Base-by-base conservation (phyloP, 2,888 invertebrate genomes). In the Sarcophaga carnaria region DNA sequence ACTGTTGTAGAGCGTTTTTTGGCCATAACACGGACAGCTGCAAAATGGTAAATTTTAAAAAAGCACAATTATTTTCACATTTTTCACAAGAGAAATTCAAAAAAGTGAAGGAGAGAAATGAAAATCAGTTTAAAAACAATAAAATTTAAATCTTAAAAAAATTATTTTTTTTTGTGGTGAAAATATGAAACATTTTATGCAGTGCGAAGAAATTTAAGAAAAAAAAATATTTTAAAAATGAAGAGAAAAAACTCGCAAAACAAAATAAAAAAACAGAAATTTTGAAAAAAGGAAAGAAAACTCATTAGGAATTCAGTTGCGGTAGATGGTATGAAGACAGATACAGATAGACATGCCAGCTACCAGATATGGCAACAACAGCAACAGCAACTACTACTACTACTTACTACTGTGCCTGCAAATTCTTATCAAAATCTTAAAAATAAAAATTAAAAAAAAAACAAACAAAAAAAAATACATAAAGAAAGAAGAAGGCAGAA, bases 241-340 rank as follows among this genome's bases (percentile, higher is more conserved):
- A n/a, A n/a, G 54, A 71, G 47, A 70, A 75, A 69, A 77, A 63
- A 60, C n/a, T 11, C 22, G 49, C 12, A 69, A 70, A 64, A 47
- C 6, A n/a, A 45, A 8, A 8, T 10, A 27, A 60, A 17, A 49
- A 8, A n/a, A 54, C 37, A 0, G 14, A 20, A 47, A 49, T 3
- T 4, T 37, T 37, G 37, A 17, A 27, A 22, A 66, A 74, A 47
- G 45, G 45, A 75, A 60, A 83, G 84, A 84, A 77, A 87, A 64
- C 67, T 84, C 81, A 87, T 87, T 87, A 82, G 69, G 76, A 87
- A 37, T 87, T 82, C 87, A 45, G 54, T 72, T 59, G 71, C 76
- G 67, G 81, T 82, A 75, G 64, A 27, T 49, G 49, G 49, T 49
- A 49, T 11, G 49, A 49, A 49, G 14, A 14, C 49, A 49, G 49